Percentiles rank a stretch among this genome's conserved stretches.
Evolutionary conservation across 2,113 vertebrate genomes (phyloP).

Genomic region (Tauraco erythrolophus): DNA sequence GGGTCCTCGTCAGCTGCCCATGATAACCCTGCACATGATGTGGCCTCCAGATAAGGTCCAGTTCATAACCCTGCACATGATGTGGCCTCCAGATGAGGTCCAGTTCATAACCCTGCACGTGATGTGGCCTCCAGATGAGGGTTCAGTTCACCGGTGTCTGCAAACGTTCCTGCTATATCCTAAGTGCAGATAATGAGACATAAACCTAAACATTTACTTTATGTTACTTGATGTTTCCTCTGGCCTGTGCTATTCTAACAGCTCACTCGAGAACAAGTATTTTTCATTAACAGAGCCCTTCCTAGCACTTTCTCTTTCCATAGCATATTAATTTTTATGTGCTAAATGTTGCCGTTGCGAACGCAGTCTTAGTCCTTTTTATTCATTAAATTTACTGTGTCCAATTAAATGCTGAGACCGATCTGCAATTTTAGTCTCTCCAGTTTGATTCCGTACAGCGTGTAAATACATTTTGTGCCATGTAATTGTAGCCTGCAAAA

Average conservation of each 20-base stretch:
- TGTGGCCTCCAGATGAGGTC: background rate
- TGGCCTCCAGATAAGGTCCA: background rate
- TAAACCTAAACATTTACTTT: background rate
- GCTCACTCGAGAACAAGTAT: background rate
- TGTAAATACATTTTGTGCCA: background rate
- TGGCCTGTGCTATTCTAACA: background rate
- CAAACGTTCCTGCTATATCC: background rate
- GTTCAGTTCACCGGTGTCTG: background rate
- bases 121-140: background rate
- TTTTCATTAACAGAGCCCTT: background rate
- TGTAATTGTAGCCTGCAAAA: background rate
- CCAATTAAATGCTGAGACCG: background rate
- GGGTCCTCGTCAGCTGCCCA: background rate
- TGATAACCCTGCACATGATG: too few relatives aligned
- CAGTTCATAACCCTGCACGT: background rate
- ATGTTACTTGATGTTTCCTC: background rate
- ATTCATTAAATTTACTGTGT: background rate
- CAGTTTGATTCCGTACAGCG: background rate
- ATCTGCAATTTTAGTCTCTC: background rate
- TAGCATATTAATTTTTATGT: background rate
- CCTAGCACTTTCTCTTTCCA: background rate
- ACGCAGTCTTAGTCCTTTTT: background rate
- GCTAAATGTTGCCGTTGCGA: background rate
- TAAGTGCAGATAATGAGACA: background rate
- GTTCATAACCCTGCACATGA: too few relatives aligned